These are phyloP conservation scores for Bibio marci DNA, from an alignment of 2,888 invertebrate genomes.

Conservation along the genomic window DNA sequence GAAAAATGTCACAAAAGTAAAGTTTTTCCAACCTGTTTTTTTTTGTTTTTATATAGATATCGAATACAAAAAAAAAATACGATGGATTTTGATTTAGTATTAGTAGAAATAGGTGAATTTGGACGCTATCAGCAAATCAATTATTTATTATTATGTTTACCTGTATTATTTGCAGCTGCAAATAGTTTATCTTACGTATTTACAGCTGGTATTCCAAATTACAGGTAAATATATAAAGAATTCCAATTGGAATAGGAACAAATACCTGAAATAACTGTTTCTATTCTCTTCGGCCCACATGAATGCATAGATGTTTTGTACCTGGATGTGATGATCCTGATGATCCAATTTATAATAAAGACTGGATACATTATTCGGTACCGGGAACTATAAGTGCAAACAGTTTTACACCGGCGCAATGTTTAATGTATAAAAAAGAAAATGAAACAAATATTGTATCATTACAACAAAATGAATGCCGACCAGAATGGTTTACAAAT, in stretches of 20 bases:
- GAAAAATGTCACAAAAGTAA: no score
- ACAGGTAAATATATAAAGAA: constrained; percentile 28
- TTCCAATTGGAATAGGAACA: no score
- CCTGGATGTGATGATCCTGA: constrained; percentile 34
- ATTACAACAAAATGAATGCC: constrained; percentile 15
- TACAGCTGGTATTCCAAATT: constrained; percentile 38
- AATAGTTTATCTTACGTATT: constrained; percentile 44
- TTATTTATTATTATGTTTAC: constrained; percentile 37
- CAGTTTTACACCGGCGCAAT: constrained; percentile 22
- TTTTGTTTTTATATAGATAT: no score
- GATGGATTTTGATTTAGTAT: constrained; percentile 44
- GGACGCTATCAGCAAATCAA: constrained; percentile 38
- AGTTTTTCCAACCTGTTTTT: no score
- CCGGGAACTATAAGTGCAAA: constrained; percentile 24
- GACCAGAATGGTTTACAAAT: constrained; percentile 24
- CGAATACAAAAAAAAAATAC: no score
- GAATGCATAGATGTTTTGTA: constrained; percentile 30
- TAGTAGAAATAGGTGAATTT: constrained; percentile 40
- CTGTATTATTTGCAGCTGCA: constrained; percentile 39
- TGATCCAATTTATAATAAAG: constrained; percentile 20
- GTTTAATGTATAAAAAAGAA: constrained; percentile 18
- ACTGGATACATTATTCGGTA: constrained; percentile 34
- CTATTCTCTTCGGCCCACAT: no score
- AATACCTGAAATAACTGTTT: no score
- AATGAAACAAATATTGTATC: background rate